A percentile compares a stretch with the other conserved stretches of the same genome.
Conservation (phyloP, 2,888 invertebrate species). For the Papilio gigon region DNA sequence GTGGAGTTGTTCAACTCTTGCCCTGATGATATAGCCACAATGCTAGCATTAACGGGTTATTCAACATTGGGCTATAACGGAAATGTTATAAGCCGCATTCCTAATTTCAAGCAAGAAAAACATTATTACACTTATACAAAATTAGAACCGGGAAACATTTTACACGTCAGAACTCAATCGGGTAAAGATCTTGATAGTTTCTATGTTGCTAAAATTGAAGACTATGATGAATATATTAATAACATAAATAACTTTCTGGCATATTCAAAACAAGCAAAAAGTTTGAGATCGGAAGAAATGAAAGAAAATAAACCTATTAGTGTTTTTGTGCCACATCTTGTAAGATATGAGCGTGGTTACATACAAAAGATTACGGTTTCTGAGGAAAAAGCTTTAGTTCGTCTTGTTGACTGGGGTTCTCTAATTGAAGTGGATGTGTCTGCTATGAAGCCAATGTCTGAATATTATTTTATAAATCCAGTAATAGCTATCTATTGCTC, state of each 20-base stretch:
- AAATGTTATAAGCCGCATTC: slow-evolving; percentile 38
- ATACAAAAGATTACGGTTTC: slow-evolving; percentile 46
- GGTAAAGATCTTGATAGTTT: slow-evolving; percentile 49
- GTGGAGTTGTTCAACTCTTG: slow-evolving; percentile 50
- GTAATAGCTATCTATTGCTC: slow-evolving; percentile 47
- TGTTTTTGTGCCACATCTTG: slow-evolving; percentile 40
- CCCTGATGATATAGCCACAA: slow-evolving; percentile 52
- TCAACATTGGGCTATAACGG: slow-evolving; percentile 45
- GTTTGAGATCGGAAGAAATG: slow-evolving; percentile 44
- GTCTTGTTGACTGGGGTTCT: slow-evolving; percentile 52
- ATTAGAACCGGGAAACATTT: slow-evolving; percentile 43
- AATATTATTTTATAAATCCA: slow-evolving; percentile 42
- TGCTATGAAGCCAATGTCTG: slow-evolving; percentile 47
- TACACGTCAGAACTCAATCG: slow-evolving; percentile 49
- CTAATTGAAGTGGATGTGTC: slow-evolving; percentile 43
- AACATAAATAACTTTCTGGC: slow-evolving; percentile 45
- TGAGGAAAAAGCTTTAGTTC: slow-evolving; percentile 44
- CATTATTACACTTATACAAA: slow-evolving; percentile 45
- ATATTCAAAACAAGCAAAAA: slow-evolving; percentile 43
- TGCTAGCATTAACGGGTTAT: slow-evolving; percentile 49
- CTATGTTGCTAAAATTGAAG: slow-evolving; percentile 50
- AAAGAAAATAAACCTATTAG: slow-evolving; percentile 46
- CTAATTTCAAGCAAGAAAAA: slow-evolving; percentile 38
- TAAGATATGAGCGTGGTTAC: slow-evolving; percentile 50
- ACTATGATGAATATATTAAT: slow-evolving; percentile 47